A percentile compares a stretch with the other conserved stretches of the same genome.
These are phyloP conservation scores for Lapara coniferarum DNA, from an alignment of 2,888 invertebrate species.

Conservation along the genomic window DNA sequence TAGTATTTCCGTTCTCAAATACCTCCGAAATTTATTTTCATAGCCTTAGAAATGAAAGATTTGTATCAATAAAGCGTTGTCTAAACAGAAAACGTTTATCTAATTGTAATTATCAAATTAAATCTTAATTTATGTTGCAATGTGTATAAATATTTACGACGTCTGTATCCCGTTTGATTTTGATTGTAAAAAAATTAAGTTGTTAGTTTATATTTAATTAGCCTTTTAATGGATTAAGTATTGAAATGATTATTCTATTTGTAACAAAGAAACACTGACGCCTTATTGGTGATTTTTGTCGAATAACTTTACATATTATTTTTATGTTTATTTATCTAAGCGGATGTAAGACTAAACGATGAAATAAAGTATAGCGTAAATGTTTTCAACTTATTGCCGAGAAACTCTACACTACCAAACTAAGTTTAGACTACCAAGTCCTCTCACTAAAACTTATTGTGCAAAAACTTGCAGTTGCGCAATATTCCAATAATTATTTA, in stretches of 20 bases:
- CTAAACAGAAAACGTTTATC: constrained; percentile 24
- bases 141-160: constrained; percentile 28
- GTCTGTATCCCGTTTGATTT: constrained; percentile 24
- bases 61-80: constrained; percentile 5
- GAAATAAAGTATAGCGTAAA: no score
- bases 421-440: no score
- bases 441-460: no score
- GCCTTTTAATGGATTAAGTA: constrained; percentile 28
- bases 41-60: constrained; percentile 5
- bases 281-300: not conserved
- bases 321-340: no score
- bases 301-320: no score
- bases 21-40: constrained; percentile 9
- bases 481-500: no score
- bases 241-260: constrained; percentile 24
- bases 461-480: no score
- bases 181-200: constrained; percentile 24
- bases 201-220: constrained; percentile 35
- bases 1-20: constrained; percentile 12
- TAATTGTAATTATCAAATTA: constrained; percentile 17
- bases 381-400: no score
- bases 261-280: constrained; percentile 19
- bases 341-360: no score
- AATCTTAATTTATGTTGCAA: constrained; percentile 12
- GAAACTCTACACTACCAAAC: no score